A percentile compares a stretch with the other conserved stretches of the same genome.
Evolutionary conservation across 2,888 invertebrate genomes (phyloP).

Genomic region (Agrypnus murinus): DNA sequence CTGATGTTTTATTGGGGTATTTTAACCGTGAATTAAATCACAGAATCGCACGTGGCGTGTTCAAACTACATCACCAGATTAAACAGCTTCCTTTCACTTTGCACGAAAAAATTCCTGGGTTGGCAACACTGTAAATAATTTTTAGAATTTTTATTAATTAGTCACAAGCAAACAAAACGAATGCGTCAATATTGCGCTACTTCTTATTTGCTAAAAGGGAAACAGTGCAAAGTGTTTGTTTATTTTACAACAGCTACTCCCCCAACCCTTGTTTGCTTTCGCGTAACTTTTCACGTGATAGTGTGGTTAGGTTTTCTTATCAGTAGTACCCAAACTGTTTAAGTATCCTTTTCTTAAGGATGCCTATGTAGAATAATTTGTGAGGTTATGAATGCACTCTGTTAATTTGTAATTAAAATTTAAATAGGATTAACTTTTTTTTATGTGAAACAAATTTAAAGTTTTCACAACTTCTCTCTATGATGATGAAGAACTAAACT

Average conservation of each 20-base stretch:
- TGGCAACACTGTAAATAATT: no score
- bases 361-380: not conserved
- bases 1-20: constrained; percentile 69
- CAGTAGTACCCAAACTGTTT: constrained; percentile 5
- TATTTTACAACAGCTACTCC: constrained; percentile 32
- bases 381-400: no score
- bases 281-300: constrained; percentile 37
- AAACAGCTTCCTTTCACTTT: no score
- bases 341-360: not conserved
- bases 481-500: not conserved
- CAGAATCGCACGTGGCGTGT: constrained; percentile 50
- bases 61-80: constrained; percentile 33
- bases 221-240: constrained; percentile 35
- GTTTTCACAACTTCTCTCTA: constrained; percentile 22
- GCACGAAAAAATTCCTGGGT: no score
- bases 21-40: constrained; percentile 67
- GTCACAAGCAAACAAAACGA: no score
- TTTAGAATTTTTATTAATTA: no score
- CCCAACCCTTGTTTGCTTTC: constrained; percentile 30
- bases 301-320: constrained; percentile 21
- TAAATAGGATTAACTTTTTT: not conserved
- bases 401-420: no score
- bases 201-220: constrained; percentile 29
- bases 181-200: not conserved
- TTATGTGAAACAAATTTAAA: not conserved